Conservation (phyloP, 2,888 invertebrate genomes). For the Drosophila lutescens region DNA sequence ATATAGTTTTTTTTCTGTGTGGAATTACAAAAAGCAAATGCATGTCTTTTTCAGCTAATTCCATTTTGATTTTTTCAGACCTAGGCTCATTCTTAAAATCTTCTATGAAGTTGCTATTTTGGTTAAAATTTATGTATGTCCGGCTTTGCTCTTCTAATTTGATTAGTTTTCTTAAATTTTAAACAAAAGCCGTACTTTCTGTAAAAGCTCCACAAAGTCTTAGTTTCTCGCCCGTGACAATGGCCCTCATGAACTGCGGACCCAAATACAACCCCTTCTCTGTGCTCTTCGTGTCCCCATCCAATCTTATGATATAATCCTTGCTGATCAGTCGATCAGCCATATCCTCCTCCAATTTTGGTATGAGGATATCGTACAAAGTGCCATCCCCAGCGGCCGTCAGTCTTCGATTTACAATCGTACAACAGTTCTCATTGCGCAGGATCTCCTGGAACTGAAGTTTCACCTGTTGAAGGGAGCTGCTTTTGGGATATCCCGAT, state of each 20-base stretch:
- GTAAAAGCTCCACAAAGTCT: slow-evolving; percentile 92
- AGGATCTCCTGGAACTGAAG: slow-evolving; percentile 71
- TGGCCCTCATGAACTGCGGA: slow-evolving; percentile 86
- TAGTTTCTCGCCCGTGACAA: slow-evolving; percentile 88
- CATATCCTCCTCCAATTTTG: slow-evolving; percentile 62
- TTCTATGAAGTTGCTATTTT: neutral
- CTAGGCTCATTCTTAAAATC: neutral
- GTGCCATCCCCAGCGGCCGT: slow-evolving; percentile 42
- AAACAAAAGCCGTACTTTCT: slow-evolving; percentile 89
- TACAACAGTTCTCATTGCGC: slow-evolving; percentile 62
- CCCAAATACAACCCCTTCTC: slow-evolving; percentile 71
- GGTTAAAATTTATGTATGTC: neutral
- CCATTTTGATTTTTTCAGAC: neutral
- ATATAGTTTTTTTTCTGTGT: neutral
- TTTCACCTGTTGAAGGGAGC: slow-evolving; percentile 49
- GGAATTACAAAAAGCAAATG: slow-evolving; percentile 16
- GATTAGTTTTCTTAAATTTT: slow-evolving; percentile 10
- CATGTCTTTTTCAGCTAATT: neutral
- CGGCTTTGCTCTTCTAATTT: neutral
- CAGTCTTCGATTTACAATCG: slow-evolving; percentile 57
- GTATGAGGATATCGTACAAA: slow-evolving; percentile 58
- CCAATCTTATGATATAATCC: slow-evolving; percentile 85
- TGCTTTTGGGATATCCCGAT: slow-evolving; percentile 51
- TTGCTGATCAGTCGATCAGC: slow-evolving; percentile 80
- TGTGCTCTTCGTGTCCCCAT: slow-evolving; percentile 74